A percentile compares a stretch with the other conserved stretches of the same genome.
Conservation (phyloP, 2,113 vertebrate species). For the Dicerorhinus sumatrensis region DNA sequence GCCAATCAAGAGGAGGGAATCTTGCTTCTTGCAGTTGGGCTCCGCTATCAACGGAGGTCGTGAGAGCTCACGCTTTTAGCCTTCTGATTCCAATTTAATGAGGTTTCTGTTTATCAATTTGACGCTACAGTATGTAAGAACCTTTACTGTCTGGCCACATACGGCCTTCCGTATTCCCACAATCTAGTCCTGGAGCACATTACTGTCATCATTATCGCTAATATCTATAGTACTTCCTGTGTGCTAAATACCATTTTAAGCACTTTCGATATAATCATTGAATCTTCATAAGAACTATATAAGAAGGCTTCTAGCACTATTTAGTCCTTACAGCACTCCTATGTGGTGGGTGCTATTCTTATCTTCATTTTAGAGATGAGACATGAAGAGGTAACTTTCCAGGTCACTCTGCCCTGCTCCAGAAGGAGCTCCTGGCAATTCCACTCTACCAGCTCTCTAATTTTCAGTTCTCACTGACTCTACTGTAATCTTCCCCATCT, state of each 20-base stretch:
- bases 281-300: neutral
- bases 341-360: neutral
- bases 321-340: neutral
- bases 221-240: too few species aligned
- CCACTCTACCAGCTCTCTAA: fast-evolving
- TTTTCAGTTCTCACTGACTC: neutral
- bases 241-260: neutral
- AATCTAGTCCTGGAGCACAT: neutral
- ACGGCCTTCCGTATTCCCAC: neutral
- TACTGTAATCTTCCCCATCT: neutral
- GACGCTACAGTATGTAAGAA: fast-evolving
- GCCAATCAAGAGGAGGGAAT: too few species aligned
- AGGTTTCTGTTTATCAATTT: too few species aligned
- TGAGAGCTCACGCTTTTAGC: too few species aligned
- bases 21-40: too few species aligned
- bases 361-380: neutral
- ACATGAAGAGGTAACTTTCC: neutral
- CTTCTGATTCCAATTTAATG: too few species aligned
- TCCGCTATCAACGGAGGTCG: too few species aligned
- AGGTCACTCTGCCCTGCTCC: neutral
- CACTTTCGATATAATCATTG: neutral
- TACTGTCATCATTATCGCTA: too few species aligned
- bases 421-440: too few species aligned
- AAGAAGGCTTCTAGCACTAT: neutral
- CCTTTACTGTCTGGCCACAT: neutral